Base-by-base conservation (phyloP, 2,113 vertebrate species). In the Peromyscus leucopus region DNA sequence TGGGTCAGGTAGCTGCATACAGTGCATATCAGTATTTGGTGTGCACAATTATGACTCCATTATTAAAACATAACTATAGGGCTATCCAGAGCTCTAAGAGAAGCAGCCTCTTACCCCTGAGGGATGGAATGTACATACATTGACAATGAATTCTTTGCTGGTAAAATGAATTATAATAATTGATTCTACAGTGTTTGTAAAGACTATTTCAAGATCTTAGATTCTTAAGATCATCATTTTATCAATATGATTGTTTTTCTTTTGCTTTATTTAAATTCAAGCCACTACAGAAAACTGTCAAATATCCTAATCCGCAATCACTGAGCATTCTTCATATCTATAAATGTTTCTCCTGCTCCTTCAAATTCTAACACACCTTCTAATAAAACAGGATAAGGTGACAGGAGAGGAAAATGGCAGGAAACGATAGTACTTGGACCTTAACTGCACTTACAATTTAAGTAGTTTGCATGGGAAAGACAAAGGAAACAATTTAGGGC, bases 401-500 rank as follows among this genome's bases (percentile, higher is more conserved):
- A 88, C 42, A 75, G 80, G 26, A 11, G 55, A 83, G 51, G 80
- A 8, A 80, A 96, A 93, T 22, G 46, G n/a, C 69, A 48, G 48
- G 84, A 84, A 86, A 55, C 21, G 86, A 28, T 63, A 85, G 36
- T 31, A 88, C 82, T 93, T 87, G 91, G 78, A 92, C 63, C 57
- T 55, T 89, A 71, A 71, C 48, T 89, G 31, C 57, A 93, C 19
- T 93, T 57, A 67, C 65, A 95, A 72, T n/a, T 95, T 94, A 94
- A 94, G 63, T 69, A 88, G 10, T 65, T 61, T 46, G 1, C 48
- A 87, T 87, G 22, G 82, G 42, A 93, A 96, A 93, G 91, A 21
- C 92, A 95, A 96, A 87, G 63, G 94, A 94, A 92, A 94, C 75
- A 96, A 96, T 63, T 65, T 67, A 96, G 69, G 74, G 42, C 93